Evolutionary conservation across 2,113 vertebrate genomes (phyloP).

Genomic region (Burhinus oedicnemus): DNA sequence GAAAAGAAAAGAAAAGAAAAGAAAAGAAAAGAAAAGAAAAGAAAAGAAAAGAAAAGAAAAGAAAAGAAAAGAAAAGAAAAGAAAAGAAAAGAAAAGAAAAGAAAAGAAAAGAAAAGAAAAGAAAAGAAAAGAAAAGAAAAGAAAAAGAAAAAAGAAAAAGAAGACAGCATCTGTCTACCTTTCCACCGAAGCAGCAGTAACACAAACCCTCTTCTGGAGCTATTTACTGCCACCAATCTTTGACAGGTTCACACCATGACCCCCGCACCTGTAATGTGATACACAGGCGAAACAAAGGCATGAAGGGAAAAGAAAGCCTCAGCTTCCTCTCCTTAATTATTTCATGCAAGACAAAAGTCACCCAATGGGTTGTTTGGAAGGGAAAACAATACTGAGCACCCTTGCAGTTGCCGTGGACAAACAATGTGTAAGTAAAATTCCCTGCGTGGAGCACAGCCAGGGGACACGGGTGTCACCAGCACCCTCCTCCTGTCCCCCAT

Average conservation of each 20-base stretch:
- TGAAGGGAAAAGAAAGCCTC: conserved; percentile 57
- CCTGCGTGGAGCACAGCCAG: not conserved
- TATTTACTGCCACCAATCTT: conserved; percentile 46
- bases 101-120: no score
- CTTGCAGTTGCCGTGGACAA: not conserved
- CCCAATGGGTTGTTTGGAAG: not conserved
- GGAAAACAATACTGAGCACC: conserved; percentile 16
- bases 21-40: no score
- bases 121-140: no score
- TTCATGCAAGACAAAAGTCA: conserved; percentile 18
- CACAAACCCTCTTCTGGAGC: conserved; percentile 2
- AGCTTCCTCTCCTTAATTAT: conserved; percentile 58
- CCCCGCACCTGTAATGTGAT: conserved; percentile 50
- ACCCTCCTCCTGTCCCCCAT: not conserved
- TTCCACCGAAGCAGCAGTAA: not conserved
- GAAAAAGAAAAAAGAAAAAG: not conserved
- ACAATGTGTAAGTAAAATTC: not conserved
- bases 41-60: no score
- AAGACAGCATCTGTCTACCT: not conserved
- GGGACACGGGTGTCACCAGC: not conserved
- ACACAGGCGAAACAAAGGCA: conserved; percentile 44
- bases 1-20: no score
- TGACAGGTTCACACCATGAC: not conserved
- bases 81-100: no score
- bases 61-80: no score